These are phyloP conservation scores for Podocnemis expansa DNA, from an alignment of 2,113 vertebrate species.

Conservation along the genomic window DNA sequence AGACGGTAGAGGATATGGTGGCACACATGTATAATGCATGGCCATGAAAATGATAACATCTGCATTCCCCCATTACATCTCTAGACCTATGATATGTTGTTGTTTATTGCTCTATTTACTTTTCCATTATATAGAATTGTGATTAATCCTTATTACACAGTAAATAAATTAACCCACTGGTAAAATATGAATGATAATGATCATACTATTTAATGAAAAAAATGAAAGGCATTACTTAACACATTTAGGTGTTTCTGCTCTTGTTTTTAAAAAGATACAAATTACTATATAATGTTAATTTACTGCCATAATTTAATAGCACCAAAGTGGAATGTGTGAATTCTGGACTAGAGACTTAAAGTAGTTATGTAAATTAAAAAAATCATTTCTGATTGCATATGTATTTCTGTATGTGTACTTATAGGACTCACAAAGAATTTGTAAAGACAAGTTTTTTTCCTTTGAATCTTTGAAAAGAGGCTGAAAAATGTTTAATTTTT, in stretches of 20 bases:
- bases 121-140: background rate
- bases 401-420: background rate
- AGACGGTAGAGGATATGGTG: constrained; percentile 3
- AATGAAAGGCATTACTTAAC: background rate
- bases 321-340: background rate
- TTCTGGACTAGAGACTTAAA: background rate
- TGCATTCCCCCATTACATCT: background rate
- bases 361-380: background rate
- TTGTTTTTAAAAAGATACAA: background rate
- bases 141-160: background rate
- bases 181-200: background rate
- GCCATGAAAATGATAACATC: background rate
- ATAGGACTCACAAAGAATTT: background rate
- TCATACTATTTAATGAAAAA: background rate
- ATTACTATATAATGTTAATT: background rate
- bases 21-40: background rate
- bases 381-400: background rate
- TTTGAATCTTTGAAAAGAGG: background rate
- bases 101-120: background rate
- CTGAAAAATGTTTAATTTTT: constrained; percentile 26
- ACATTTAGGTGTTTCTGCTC: background rate
- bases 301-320: background rate
- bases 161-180: background rate
- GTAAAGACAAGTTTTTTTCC: background rate
- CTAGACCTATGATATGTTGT: background rate